Conservation (phyloP, 2,797 vertebrate genomes). For the Jordanella pulchra region DNA sequence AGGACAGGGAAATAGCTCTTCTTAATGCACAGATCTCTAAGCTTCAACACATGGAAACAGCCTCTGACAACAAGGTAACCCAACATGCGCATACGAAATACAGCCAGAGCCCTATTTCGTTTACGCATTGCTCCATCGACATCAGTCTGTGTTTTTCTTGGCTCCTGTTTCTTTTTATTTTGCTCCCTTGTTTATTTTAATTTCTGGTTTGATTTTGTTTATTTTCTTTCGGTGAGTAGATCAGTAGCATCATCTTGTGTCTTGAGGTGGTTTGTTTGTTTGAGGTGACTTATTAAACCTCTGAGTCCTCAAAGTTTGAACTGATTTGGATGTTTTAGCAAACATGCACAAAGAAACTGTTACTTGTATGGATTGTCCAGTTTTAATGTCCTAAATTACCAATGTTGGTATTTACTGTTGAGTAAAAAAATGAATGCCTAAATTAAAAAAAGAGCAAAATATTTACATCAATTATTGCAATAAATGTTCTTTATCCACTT, state of each 20-base stretch:
- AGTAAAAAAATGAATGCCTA: too few species aligned
- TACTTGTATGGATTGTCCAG: not conserved
- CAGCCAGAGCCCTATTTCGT: conserved; percentile 53
- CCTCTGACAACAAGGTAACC: conserved; percentile 89
- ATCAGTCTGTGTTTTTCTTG: conserved; percentile 61
- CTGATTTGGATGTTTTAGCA: not conserved
- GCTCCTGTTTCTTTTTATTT: conserved; percentile 40
- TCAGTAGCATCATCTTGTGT: conserved; percentile 42
- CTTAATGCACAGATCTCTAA: conserved; percentile 90
- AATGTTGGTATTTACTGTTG: too few species aligned
- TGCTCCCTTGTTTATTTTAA: conserved; percentile 7
- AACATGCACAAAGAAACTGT: not conserved
- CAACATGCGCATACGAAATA: conserved; percentile 62
- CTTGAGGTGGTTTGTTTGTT: conserved; percentile 57
- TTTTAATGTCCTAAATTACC: not conserved
- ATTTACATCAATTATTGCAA: too few species aligned
- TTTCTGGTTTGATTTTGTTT: conserved; percentile 48
- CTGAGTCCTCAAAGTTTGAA: conserved; percentile 43
- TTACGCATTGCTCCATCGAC: conserved; percentile 62
- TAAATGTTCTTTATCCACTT: too few species aligned
- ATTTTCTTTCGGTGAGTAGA: conserved; percentile 62
- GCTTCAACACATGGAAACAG: conserved; percentile 84
- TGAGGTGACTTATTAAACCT: conserved; percentile 61
- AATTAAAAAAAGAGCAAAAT: too few species aligned
- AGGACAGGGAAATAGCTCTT: conserved; percentile 87